Conservation (phyloP, 1,140 invertebrate species). For the Microplitis demolitor region DNA sequence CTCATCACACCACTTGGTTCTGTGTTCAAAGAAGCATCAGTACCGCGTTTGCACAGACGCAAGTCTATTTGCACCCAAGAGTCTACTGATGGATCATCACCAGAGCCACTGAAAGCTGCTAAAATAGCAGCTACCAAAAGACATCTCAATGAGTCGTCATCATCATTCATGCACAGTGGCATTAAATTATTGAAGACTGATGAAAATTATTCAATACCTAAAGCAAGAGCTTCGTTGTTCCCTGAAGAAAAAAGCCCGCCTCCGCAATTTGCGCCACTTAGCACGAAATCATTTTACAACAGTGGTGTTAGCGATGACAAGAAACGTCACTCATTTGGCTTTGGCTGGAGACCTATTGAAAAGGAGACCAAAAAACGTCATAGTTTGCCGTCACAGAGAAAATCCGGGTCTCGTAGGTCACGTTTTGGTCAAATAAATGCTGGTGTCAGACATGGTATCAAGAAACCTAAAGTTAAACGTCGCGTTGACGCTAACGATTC, state of each 20-base stretch:
- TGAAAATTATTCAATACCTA: constrained; percentile 36
- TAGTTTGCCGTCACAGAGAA: constrained; percentile 33
- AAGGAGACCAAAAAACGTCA: constrained; percentile 34
- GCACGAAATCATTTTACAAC: constrained; percentile 50
- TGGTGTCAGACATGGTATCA: constrained; percentile 53
- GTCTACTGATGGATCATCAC: constrained; percentile 31
- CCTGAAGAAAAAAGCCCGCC: constrained; percentile 38
- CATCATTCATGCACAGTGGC: not conserved
- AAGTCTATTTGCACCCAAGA: constrained; percentile 40
- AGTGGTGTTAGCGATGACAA: not conserved
- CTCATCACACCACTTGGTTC: constrained; percentile 50
- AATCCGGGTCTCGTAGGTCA: constrained; percentile 29
- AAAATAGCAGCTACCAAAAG: constrained; percentile 40
- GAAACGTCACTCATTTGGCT: constrained; percentile 14
- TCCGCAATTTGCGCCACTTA: constrained; percentile 31
- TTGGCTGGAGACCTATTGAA: constrained; percentile 21
- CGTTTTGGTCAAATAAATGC: constrained; percentile 47
- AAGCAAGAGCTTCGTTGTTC: constrained; percentile 51
- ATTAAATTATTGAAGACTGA: constrained; percentile 40
- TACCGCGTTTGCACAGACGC: constrained; percentile 45
- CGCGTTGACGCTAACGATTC: constrained; percentile 12
- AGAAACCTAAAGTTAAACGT: constrained; percentile 45
- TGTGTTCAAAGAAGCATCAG: constrained; percentile 36
- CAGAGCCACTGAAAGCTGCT: constrained; percentile 32
- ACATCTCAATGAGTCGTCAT: constrained; percentile 31